Conservation (phyloP, 2,113 vertebrate species). For the Brachyhypopomus gauderio region DNA sequence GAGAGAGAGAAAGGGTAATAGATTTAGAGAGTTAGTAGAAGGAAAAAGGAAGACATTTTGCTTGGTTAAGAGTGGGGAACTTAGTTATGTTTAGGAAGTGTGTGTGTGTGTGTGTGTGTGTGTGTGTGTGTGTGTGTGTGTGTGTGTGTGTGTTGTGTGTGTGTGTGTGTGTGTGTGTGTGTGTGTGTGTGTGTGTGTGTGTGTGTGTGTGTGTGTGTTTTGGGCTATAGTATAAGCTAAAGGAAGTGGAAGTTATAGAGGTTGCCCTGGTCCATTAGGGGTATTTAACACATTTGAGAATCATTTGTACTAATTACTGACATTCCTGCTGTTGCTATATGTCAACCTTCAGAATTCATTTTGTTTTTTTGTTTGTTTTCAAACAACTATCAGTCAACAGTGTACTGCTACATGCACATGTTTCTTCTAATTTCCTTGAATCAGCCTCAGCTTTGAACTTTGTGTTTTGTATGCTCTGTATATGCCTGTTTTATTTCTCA, state of each 20-base stretch:
- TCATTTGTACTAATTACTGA: too few species aligned
- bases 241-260: too few species aligned
- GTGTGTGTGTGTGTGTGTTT: too few species aligned
- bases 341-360: too few species aligned
- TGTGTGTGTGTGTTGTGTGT: not conserved
- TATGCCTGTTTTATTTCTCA: not conserved
- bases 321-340: too few species aligned
- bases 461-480: not conserved
- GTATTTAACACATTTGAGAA: too few species aligned
- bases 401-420: too few species aligned
- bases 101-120: not conserved
- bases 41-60: not conserved
- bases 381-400: not conserved
- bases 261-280: too few species aligned
- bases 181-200: not conserved
- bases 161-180: slow-evolving; percentile 1
- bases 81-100: slow-evolving; percentile 5
- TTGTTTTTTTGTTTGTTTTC: too few species aligned
- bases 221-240: too few species aligned
- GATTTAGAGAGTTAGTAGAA: not conserved
- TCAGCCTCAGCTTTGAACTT: not conserved
- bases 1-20: not conserved
- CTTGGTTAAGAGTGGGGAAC: not conserved
- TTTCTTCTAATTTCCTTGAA: too few species aligned
- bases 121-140: not conserved